Base-by-base conservation (phyloP, 1,140 invertebrate genomes). In the Hirudo medicinalis region DNA sequence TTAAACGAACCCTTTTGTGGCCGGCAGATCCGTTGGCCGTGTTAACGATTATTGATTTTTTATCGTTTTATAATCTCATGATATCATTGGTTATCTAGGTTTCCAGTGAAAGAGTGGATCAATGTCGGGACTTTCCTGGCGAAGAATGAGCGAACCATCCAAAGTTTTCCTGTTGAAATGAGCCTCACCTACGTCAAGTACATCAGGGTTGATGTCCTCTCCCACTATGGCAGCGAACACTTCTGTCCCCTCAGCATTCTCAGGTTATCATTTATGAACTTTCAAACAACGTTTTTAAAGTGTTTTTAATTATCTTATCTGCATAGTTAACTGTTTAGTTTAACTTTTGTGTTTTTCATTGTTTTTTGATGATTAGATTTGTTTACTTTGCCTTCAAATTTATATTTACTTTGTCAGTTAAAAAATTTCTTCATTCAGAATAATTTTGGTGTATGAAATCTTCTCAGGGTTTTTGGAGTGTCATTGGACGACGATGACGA, bases 141-240 rank as follows among this genome's bases (percentile, higher is more conserved):
- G 0, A 87, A 89, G 77, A 91, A 97, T 76, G 88, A 90, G 76
- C 85, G 93, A 73, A 87, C 88, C 40, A 84, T 95, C 36, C 95
- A 99, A 80, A 89, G 87, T 74, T 98, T 97, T 79, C 84, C 87
- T 75, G 72, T 84, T 90, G 27, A 86, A 86, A 77, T 88, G 87
- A 19, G 87, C 88, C 79, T 78, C 22, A 11, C 57, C 13, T 98
- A 96, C 84, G 90, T 91, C 22, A 97, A 97, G 83, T 98, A 91
- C 80, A 88, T 98, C 25, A 85, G 84, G 54, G 76, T 83, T 11
- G 94, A 98, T 77, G 84, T 99, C 75, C 85, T 90, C 70, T 91
- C 91, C 22, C 91, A 98, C 81, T 92, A 97, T 78, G 94, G 94
- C 17, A 88, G 88, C 5, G 94, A 99, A 82, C 95, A 99, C 80